Evolutionary conservation across 1,140 invertebrate genomes (phyloP).

Genomic region (Chymomyza costata): DNA sequence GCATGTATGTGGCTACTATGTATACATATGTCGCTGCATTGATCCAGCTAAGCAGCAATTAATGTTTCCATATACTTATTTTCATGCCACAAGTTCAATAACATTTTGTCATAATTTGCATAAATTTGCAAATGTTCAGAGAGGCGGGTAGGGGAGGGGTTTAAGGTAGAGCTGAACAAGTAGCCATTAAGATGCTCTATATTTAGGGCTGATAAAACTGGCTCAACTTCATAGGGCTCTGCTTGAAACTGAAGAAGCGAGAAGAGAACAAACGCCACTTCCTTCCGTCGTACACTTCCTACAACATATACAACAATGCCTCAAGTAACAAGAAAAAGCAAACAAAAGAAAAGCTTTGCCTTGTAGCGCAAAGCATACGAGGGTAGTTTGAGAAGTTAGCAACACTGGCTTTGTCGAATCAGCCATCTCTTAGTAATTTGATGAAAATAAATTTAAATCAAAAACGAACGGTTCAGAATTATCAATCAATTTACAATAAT

Average conservation of each 20-base stretch:
- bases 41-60: too few species aligned
- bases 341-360: constrained; percentile 4
- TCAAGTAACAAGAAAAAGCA: constrained; percentile 15
- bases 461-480: too few species aligned
- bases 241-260: neutral
- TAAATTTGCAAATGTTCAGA: constrained; percentile 11
- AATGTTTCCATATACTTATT: too few species aligned
- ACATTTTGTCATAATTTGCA: constrained; percentile 51
- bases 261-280: constrained; percentile 43
- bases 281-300: constrained; percentile 55
- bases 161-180: constrained; percentile 20
- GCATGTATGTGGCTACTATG: constrained; percentile 4
- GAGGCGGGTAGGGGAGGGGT: neutral
- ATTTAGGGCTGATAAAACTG: too few species aligned
- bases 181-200: constrained; percentile 1
- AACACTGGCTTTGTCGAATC: too few species aligned
- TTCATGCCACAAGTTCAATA: constrained; percentile 44
- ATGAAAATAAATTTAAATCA: too few species aligned
- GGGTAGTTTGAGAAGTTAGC: too few species aligned
- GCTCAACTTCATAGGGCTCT: too few species aligned
- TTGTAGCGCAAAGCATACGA: too few species aligned
- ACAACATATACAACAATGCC: constrained; percentile 10
- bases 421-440: too few species aligned
- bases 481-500: too few species aligned
- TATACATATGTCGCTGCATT: neutral